Evolutionary conservation across 2,797 vertebrate species (phyloP).

Genomic region (Sebastiscus tertius): DNA sequence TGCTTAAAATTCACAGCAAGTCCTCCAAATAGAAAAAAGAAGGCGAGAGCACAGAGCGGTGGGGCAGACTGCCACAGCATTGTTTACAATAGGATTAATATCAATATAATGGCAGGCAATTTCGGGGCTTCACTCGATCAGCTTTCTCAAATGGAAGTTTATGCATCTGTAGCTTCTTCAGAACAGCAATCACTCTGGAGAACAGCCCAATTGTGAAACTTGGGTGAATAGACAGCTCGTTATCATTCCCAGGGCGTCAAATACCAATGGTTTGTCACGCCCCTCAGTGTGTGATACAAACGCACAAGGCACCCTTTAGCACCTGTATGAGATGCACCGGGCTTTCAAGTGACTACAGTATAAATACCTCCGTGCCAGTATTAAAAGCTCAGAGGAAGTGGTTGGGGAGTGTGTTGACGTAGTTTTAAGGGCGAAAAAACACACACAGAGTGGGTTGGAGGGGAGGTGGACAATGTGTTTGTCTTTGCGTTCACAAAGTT

Average conservation of each 20-base stretch:
- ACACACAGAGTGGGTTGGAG: too few relatives aligned
- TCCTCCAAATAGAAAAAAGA: constrained; percentile 1
- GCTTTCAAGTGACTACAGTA: background rate
- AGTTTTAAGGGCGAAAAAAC: too few relatives aligned
- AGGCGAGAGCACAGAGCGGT: background rate
- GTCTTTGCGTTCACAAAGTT: too few relatives aligned
- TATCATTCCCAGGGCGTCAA: background rate
- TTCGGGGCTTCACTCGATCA: constrained; percentile 16
- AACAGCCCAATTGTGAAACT: constrained; percentile 10
- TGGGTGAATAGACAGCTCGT: background rate
- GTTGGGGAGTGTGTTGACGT: too few relatives aligned
- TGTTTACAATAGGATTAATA: constrained; percentile 54
- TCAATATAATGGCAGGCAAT: constrained; percentile 28
- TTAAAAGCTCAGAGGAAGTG: too few relatives aligned
- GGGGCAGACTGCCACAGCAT: constrained; percentile 9
- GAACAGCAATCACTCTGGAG: constrained; percentile 21
- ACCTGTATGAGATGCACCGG: background rate
- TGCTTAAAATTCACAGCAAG: constrained; percentile 46
- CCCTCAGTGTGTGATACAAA: background rate
- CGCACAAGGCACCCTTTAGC: background rate
- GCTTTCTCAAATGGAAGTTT: constrained; percentile 33
- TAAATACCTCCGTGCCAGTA: background rate
- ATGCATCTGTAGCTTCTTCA: constrained; percentile 8
- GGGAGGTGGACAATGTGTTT: too few relatives aligned
- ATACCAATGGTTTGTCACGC: background rate